Conservation (phyloP, 1,140 invertebrate genomes). For the Saccostrea glomerata region DNA sequence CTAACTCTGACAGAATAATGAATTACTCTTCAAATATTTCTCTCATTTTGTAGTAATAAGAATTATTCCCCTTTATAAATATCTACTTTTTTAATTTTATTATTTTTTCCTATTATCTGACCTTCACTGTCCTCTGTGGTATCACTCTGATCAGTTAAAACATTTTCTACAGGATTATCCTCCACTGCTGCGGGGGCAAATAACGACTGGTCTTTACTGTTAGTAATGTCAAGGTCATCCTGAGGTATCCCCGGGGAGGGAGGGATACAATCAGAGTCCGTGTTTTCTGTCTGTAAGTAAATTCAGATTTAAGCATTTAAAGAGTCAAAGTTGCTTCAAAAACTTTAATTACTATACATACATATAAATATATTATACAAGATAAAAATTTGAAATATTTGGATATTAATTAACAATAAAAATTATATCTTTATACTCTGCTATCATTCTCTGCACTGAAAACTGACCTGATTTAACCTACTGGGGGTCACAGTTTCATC, state of each 20-base stretch:
- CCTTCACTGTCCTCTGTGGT: conserved; percentile 88
- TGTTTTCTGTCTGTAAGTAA: conserved; percentile 13
- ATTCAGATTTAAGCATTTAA: too few species aligned
- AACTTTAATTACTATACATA: too few species aligned
- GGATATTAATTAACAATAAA: too few species aligned
- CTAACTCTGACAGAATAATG: too few species aligned
- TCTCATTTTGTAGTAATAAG: too few species aligned
- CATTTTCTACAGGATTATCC: conserved; percentile 40
- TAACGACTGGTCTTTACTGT: background rate
- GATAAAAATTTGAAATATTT: too few species aligned
- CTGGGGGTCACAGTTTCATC: background rate
- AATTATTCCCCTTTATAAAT: too few species aligned
- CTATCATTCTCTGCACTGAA: background rate
- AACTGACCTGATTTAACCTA: conserved; percentile 4
- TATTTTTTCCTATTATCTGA: conserved; percentile 23
- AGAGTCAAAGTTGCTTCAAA: too few species aligned
- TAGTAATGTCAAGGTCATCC: background rate
- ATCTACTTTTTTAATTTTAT: too few species aligned
- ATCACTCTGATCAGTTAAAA: conserved; percentile 89
- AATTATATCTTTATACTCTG: background rate
- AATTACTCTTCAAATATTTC: too few species aligned
- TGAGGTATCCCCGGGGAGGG: too few species aligned
- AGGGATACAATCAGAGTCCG: background rate
- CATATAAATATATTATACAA: too few species aligned
- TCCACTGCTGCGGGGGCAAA: conserved; percentile 20